Evolutionary conservation across 2,888 invertebrate species (phyloP), one percentile per base, ranked within the genome.

Genomic region (Ormyrus nitidulus): DNA sequence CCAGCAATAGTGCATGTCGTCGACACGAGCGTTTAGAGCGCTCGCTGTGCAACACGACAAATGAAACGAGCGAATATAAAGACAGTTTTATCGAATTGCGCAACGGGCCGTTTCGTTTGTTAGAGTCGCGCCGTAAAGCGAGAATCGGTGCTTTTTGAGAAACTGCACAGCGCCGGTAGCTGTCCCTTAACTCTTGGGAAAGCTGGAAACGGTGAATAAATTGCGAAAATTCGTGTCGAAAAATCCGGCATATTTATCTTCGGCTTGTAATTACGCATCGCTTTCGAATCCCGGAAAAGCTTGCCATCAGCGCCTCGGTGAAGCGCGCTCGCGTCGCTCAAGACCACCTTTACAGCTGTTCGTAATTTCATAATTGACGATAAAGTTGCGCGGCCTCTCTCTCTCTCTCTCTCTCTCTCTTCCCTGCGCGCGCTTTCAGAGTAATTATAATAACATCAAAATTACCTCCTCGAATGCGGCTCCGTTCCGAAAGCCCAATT

Each of bases 191-290:
- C 34, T 34, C 34, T 4, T 34, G 34, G 34, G 34, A 34, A 34
- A 34, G 62, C 19, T 6, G 53, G 13, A 51, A 75, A 59, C 68
- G 51, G 46, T 68, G 59, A 62, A 62, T 49, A 69, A 76, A 69
- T 69, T 61, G 58, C 70, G 13, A 77, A 79, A 81, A 79, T 77
- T 71, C 76, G 77, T 83, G 81, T 79, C 77, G 78, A 82, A 82
- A 82, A 84, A 80, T 81, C 73, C 48, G 44, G 49, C 61, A 54
- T 80, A 61, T 70, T 77, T 70, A 64, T 70, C 77, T 56, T 49
- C 11, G 13, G 56, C 56, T 65, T 11, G 71, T 66, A 54, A 59
- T 70, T 71, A 54, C 44, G 65, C 65, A 51, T 66, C 65, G 64
- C 77, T 77, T 77, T 77, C 77, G 64, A 70, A 64, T 70, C 61